Evolutionary conservation across 2,113 vertebrate genomes (phyloP).

Genomic region (Blennius ocellaris): DNA sequence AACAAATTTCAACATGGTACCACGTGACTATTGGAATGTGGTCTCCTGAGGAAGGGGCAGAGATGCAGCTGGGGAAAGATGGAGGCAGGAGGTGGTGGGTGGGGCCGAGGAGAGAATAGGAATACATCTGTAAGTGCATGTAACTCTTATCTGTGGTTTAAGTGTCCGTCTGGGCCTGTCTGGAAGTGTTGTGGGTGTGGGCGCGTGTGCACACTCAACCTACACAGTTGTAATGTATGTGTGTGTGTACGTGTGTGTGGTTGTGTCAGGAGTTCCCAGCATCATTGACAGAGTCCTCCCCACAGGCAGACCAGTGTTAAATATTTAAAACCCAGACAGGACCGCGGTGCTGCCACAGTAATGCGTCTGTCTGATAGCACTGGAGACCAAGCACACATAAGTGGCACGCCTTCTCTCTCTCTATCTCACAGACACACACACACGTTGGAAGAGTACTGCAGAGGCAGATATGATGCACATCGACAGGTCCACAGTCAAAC

Average conservation of each 20-base stretch:
- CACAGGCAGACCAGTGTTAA: constrained; percentile 66
- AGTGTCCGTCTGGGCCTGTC: constrained; percentile 61
- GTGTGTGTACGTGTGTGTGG: constrained; percentile 23
- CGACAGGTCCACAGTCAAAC: constrained; percentile 18
- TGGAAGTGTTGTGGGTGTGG: constrained; percentile 33
- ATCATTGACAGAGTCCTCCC: constrained; percentile 56
- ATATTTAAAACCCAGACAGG: constrained; percentile 80
- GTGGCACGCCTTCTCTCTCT: not conserved
- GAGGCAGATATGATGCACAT: constrained; percentile 25
- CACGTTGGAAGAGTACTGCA: constrained; percentile 5
- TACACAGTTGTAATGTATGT: constrained; percentile 4
- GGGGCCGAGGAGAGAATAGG: constrained; percentile 31
- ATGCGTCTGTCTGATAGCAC: constrained; percentile 71
- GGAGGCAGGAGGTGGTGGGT: constrained; percentile 23
- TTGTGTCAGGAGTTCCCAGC: constrained; percentile 36
- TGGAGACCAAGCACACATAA: constrained; percentile 29
- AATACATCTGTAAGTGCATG: constrained; percentile 55
- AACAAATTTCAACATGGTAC: constrained; percentile 33
- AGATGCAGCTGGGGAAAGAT: constrained; percentile 18
- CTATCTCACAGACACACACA: constrained; percentile 14
- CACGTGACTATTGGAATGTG: constrained; percentile 56
- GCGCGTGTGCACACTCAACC: constrained; percentile 11
- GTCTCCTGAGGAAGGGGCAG: constrained; percentile 44
- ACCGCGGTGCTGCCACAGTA: constrained; percentile 67
- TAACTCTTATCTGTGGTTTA: constrained; percentile 55